Conservation (phyloP, 1,140 invertebrate species). For the Ceratitis capitata region DNA sequence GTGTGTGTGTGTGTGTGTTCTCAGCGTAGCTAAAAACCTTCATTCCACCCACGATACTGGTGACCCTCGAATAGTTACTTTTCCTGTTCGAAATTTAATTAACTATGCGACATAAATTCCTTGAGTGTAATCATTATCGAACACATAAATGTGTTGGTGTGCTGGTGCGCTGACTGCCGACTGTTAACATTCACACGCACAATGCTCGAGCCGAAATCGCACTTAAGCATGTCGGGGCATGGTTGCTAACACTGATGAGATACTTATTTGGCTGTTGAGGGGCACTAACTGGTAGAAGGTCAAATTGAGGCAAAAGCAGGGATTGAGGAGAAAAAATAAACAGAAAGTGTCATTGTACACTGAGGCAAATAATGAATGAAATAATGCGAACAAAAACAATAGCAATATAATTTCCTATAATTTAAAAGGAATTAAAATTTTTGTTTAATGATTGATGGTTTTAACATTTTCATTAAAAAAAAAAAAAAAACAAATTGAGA, state of each 20-base stretch:
- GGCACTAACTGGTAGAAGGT: neutral
- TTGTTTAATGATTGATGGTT: too few relatives aligned
- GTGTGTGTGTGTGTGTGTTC: too few relatives aligned
- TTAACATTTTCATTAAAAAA: too few relatives aligned
- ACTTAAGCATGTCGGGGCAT: neutral
- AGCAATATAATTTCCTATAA: too few relatives aligned
- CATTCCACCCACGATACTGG: neutral
- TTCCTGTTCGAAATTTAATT: conserved; percentile 26
- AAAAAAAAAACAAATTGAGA: neutral
- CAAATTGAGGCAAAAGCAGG: neutral
- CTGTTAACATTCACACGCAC: neutral
- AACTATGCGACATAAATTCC: conserved; percentile 37
- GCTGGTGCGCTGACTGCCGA: neutral
- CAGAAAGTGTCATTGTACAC: neutral
- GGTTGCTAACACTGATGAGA: neutral
- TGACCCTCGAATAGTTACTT: neutral
- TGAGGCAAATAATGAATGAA: neutral
- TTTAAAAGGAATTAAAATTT: too few relatives aligned
- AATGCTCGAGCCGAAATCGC: neutral
- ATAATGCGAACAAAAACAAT: too few relatives aligned
- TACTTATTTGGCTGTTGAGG: neutral
- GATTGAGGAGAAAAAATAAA: neutral
- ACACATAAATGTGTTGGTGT: too few relatives aligned
- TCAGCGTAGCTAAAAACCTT: neutral
- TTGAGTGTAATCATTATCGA: conserved; percentile 31